Percentiles rank a stretch among this genome's conserved stretches.
phyloP scores from a whole-genome alignment of 2,888 invertebrate genomes.

The Lordiphosa fenestrarum region DNA sequence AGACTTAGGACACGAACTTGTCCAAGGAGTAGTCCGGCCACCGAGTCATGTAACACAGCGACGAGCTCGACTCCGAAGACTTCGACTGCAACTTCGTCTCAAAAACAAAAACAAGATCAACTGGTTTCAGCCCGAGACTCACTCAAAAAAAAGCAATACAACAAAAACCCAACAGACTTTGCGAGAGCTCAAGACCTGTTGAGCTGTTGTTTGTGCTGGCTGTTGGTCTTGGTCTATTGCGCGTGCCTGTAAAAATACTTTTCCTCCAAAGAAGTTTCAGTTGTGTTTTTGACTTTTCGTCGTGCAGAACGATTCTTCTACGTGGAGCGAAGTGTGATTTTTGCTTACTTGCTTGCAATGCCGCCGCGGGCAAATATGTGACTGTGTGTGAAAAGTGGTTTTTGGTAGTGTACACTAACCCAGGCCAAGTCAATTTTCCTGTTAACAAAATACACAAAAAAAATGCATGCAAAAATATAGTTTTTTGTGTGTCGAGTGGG shows the following conservation, averaged over 20 bases:
- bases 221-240: conserved; percentile 61
- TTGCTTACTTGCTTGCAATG: too few relatives aligned
- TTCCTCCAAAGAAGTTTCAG: conserved; percentile 75
- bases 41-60: conserved; percentile 69
- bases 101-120: conserved; percentile 67
- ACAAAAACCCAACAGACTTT: background rate
- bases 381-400: conserved; percentile 40
- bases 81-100: conserved; percentile 3
- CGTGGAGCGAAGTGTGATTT: too few relatives aligned
- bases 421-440: conserved; percentile 67
- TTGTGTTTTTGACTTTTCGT: conserved; percentile 76
- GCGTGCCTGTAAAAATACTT: conserved; percentile 75
- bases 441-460: conserved; percentile 66
- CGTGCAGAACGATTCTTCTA: conserved; percentile 76
- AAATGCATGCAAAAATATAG: conserved; percentile 51
- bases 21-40: conserved; percentile 50
- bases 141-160: conserved; percentile 49
- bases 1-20: conserved; percentile 75
- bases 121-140: conserved; percentile 58
- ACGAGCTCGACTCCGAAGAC: conserved; percentile 13
- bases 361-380: conserved; percentile 5
- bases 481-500: conserved; percentile 37
- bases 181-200: conserved; percentile 66
- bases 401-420: conserved; percentile 30
- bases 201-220: conserved; percentile 35